Conservation (phyloP, 2,888 invertebrate genomes). For the Eumacrocentrus americanus region DNA sequence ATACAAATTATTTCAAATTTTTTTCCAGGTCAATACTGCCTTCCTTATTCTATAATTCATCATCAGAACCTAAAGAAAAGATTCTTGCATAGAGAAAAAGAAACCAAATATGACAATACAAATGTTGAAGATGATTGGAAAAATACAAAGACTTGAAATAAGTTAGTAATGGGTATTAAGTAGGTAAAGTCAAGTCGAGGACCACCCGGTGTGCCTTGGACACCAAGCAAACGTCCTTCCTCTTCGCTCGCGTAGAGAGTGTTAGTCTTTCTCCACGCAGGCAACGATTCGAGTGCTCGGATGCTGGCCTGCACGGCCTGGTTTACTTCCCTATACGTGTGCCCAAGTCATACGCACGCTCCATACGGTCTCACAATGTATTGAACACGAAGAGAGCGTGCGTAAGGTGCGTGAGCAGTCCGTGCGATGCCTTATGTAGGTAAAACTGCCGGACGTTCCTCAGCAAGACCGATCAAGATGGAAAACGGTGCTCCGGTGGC, state of each 20-base stretch:
- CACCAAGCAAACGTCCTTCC: conserved; percentile 12
- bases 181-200: neutral
- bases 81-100: neutral
- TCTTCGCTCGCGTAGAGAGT: conserved; percentile 47
- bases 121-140: neutral
- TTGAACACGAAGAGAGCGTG: conserved; percentile 40
- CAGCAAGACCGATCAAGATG: conserved; percentile 36
- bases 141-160: neutral
- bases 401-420: conserved; percentile 50
- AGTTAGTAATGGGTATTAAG: too few species aligned
- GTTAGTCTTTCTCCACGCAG: conserved; percentile 47
- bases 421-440: conserved; percentile 35
- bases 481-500: conserved; percentile 48
- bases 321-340: conserved; percentile 48
- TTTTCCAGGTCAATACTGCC: too few species aligned
- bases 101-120: neutral
- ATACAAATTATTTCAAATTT: too few species aligned
- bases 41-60: too few species aligned
- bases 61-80: too few species aligned
- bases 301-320: conserved; percentile 58
- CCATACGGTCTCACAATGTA: conserved; percentile 4
- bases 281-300: conserved; percentile 41
- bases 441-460: conserved; percentile 33
- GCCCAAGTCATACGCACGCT: conserved; percentile 33
- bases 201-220: neutral